Base-by-base conservation (phyloP, 2,113 vertebrate species). In the Ciconia stormi region DNA sequence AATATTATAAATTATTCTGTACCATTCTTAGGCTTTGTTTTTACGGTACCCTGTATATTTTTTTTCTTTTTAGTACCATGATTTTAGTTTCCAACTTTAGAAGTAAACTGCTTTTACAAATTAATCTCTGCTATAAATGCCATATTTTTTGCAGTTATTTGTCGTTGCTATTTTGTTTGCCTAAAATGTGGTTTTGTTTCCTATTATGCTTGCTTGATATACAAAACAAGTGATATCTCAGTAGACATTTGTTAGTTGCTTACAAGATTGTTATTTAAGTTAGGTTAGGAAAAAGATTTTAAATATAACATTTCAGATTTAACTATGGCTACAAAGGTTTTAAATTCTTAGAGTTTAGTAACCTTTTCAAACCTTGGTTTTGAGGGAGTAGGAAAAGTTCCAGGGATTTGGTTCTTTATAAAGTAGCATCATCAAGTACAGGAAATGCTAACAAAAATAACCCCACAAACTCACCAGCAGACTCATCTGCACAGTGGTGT, bases 331-430 rank as follows among this genome's bases (percentile, higher is more conserved):
- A 69, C 23, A 50, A 69, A 29, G 1, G 2, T 52, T 87, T 83
- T 27, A 50, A 46, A 32, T 42, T 46, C 12, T 86, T 50, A 49
- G 2, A 14, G 2, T 34, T 72, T 47, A 69, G 2, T 36, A 70
- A 69, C 3, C 3, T 69, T 89, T 74, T 20, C 16, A 42, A 47
- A 61, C 0, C 2, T 38, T 59, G 3, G 4, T 47, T 53, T 69
- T 36, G 2, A 0, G 2, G 2, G 6, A 1, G 1, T 32, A 38
- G 5, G 15, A 66, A 26, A 18, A 2, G 9, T 29, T 71, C 16
- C 15, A 38, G 4, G 11, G 11, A 67, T 79, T 87, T 23, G 0
- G 1, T 36, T 72, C 25, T 73, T 83, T 38, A 26, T 46, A 42
- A 77, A 61, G 21, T 7, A 63, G 5, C 13, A 55, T 38, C 21